phyloP scores from a whole-genome alignment of 2,888 invertebrate genomes.

The Netelia fuscicornis region DNA sequence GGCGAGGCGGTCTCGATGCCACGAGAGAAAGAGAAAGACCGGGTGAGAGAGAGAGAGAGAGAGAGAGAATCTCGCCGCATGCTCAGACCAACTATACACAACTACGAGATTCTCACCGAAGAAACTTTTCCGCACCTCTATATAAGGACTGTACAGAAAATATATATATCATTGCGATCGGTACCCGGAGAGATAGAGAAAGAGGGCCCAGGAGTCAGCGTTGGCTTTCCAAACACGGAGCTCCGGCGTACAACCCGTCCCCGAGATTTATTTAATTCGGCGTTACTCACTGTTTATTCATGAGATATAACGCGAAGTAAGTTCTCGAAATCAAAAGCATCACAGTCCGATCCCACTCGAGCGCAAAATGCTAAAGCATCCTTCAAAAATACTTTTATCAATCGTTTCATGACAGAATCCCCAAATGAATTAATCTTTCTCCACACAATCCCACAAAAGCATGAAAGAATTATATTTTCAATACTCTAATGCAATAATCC shows the following conservation, averaged over 20 bases:
- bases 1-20: conserved; percentile 61
- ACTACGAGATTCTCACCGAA: conserved; percentile 59
- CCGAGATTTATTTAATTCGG: conserved; percentile 65
- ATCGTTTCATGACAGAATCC: background rate
- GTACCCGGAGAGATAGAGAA: background rate
- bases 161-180: conserved; percentile 1
- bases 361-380: conserved; percentile 11
- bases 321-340: conserved; percentile 50
- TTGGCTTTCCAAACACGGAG: conserved; percentile 62
- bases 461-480: too few species aligned
- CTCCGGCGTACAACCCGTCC: conserved; percentile 57
- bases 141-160: conserved; percentile 43
- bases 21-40: background rate
- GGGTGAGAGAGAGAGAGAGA: conserved; percentile 19
- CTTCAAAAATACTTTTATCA: background rate
- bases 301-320: conserved; percentile 39
- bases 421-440: background rate
- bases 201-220: conserved; percentile 37
- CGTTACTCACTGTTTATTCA: conserved; percentile 67
- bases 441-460: background rate
- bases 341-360: conserved; percentile 26
- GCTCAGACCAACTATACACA: conserved; percentile 60
- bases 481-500: too few species aligned
- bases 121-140: conserved; percentile 64
- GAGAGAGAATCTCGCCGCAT: conserved; percentile 62